These are phyloP conservation scores for Drosophila melanogaster DNA, from an alignment of 1,140 invertebrate genomes.

Conservation along the genomic window Release_6_plus_ISO1_MT NC_004354.4:3725501-3726000, in stretches of 20 bases:
- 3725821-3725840: too few relatives aligned
- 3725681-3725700: background rate
- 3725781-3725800: background rate
- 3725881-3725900: background rate
- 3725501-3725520: background rate
- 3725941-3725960: conserved; percentile 9
- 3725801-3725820: too few relatives aligned
- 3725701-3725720: too few relatives aligned
- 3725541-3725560: background rate
- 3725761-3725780: background rate
- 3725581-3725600: background rate
- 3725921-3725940: conserved; percentile 11
- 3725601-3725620: background rate
- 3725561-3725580: background rate
- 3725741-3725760: background rate
- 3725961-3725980: conserved; percentile 12
- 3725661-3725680: background rate
- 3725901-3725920: background rate
- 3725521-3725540: background rate
- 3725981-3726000: background rate
- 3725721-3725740: too few relatives aligned
- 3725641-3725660: background rate
- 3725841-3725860: too few relatives aligned
- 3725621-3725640: background rate
- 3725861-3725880: too few relatives aligned